Evolutionary conservation across 2,888 invertebrate genomes (phyloP).

Genomic region (Diabrotica balteata): DNA sequence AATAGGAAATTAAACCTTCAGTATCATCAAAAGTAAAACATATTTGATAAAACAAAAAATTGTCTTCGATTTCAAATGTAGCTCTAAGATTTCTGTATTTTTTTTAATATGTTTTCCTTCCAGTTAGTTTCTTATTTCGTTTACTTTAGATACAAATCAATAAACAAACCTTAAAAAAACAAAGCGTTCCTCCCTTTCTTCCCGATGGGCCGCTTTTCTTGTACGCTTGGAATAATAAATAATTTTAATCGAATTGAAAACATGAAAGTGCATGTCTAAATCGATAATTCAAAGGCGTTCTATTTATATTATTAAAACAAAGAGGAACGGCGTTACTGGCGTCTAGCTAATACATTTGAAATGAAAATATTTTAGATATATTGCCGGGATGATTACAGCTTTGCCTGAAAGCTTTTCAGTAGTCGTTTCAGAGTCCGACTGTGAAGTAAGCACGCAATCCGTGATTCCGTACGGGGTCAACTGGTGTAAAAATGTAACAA

Average conservation of each 20-base stretch:
- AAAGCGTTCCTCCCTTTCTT: background rate
- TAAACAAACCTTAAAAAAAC: too few species aligned
- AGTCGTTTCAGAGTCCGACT: conserved; percentile 46
- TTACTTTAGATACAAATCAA: too few species aligned
- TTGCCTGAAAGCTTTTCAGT: conserved; percentile 45
- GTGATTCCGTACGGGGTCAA: conserved; percentile 23
- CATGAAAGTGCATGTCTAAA: conserved; percentile 23
- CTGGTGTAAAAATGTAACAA: background rate
- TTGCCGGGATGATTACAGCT: conserved; percentile 42
- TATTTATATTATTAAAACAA: conserved; percentile 39
- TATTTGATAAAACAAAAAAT: too few species aligned
- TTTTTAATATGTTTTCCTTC: too few species aligned
- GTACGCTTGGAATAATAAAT: conserved; percentile 5
- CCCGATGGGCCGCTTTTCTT: background rate
- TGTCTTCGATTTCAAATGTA: too few species aligned
- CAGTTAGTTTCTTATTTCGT: too few species aligned
- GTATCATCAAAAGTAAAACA: too few species aligned
- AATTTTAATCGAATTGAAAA: conserved; percentile 22
- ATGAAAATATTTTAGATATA: conserved; percentile 41
- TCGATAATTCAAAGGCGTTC: conserved; percentile 33
- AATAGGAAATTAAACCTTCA: too few species aligned
- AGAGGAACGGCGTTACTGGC: conserved; percentile 29
- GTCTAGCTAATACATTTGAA: conserved; percentile 35
- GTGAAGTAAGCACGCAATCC: conserved; percentile 42
- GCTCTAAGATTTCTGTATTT: too few species aligned